Evolutionary conservation across 2,113 vertebrate genomes (phyloP).

Genomic region (Tonatia bakeri): DNA sequence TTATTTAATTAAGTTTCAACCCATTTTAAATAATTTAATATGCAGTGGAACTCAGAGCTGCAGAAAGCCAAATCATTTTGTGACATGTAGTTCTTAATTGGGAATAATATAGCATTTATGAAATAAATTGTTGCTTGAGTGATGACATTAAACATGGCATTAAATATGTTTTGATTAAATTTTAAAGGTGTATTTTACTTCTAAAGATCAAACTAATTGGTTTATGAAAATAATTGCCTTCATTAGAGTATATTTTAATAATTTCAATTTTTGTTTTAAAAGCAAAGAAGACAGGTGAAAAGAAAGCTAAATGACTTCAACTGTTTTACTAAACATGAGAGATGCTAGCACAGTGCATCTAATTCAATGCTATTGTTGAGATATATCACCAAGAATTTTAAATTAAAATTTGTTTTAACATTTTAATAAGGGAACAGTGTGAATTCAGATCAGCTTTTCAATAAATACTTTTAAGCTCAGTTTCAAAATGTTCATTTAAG

Average conservation of each 20-base stretch:
- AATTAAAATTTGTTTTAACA: neutral
- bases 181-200: neutral
- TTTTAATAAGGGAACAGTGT: neutral
- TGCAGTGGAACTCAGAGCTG: slow-evolving; percentile 63
- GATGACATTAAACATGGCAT: slow-evolving; percentile 17
- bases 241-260: neutral
- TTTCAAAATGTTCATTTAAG: neutral
- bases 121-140: slow-evolving; percentile 50
- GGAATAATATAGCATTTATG: slow-evolving; percentile 64
- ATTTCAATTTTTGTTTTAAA: neutral
- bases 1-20: slow-evolving; percentile 75
- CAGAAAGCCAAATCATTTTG: slow-evolving; percentile 61
- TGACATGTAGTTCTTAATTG: slow-evolving; percentile 64
- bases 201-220: neutral
- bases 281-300: neutral
- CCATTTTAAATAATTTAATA: slow-evolving; percentile 69
- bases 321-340: neutral
- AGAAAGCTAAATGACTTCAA: neutral
- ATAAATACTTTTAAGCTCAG: neutral
- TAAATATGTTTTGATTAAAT: slow-evolving; percentile 41
- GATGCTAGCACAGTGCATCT: neutral
- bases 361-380: neutral
- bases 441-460: neutral
- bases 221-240: neutral
- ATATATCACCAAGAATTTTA: neutral